Conservation (phyloP, 2,888 invertebrate species). For the Aporophyla nigra region DNA sequence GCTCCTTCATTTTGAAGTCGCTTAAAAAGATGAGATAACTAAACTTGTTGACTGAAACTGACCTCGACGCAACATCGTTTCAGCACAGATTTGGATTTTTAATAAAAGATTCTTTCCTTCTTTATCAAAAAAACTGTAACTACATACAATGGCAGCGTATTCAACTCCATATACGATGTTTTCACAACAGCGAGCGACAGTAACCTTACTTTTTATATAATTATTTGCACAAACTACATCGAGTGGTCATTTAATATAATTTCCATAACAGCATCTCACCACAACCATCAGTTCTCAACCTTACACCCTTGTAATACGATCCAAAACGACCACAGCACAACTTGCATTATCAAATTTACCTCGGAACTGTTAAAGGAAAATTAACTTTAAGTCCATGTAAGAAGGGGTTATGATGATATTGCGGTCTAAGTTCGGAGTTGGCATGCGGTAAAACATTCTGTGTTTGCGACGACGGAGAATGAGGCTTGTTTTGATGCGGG, state of each 20-base stretch:
- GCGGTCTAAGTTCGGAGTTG: conserved; percentile 59
- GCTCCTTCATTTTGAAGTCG: too few species aligned
- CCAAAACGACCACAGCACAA: conserved; percentile 32
- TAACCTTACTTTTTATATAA: conserved; percentile 44
- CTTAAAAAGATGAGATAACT: too few species aligned
- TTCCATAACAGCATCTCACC: conserved; percentile 36
- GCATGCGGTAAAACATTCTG: conserved; percentile 68
- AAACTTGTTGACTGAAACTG: too few species aligned
- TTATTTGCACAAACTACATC: conserved; percentile 51
- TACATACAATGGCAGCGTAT: conserved; percentile 1
- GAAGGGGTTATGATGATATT: conserved; percentile 57
- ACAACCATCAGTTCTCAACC: conserved; percentile 29
- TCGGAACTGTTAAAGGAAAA: conserved; percentile 52
- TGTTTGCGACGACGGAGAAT: conserved; percentile 19
- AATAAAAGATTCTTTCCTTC: not conserved
- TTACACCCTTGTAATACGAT: conserved; percentile 40
- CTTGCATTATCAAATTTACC: conserved; percentile 32
- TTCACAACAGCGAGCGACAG: conserved; percentile 8
- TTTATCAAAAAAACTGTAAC: not conserved
- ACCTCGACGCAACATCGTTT: not conserved
- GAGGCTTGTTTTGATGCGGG: conserved; percentile 26
- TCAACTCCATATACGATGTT: not conserved
- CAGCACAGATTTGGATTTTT: not conserved
- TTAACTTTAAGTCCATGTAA: conserved; percentile 48
- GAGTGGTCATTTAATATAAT: conserved; percentile 44